Percentiles rank a stretch among this genome's conserved stretches.
phyloP scores from a whole-genome alignment of 2,888 invertebrate genomes.

The Exocentrus adspersus region DNA sequence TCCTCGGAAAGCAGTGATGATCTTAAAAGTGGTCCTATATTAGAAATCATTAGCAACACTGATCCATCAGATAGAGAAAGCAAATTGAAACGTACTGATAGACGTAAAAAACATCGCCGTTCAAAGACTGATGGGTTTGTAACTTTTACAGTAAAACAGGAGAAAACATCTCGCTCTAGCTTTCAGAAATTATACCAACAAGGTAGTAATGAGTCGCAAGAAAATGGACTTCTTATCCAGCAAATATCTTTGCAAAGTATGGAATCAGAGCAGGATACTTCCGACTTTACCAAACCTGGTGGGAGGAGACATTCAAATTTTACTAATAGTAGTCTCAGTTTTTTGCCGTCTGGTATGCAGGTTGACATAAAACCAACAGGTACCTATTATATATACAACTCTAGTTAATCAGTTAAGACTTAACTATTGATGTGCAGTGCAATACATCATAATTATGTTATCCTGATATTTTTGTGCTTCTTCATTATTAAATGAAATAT shows the following conservation, averaged over 20 bases:
- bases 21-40: slow-evolving; percentile 67
- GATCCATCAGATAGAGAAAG: slow-evolving; percentile 38
- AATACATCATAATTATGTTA: background rate
- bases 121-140: slow-evolving; percentile 55
- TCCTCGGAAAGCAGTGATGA: slow-evolving; percentile 87
- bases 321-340: slow-evolving; percentile 69
- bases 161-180: slow-evolving; percentile 38
- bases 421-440: background rate
- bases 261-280: slow-evolving; percentile 57
- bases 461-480: background rate
- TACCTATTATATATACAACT: slow-evolving; percentile 31
- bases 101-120: slow-evolving; percentile 49
- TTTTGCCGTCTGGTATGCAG: slow-evolving; percentile 63
- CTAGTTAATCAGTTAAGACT: background rate
- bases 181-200: slow-evolving; percentile 68
- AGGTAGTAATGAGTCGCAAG: slow-evolving; percentile 64
- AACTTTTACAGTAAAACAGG: slow-evolving; percentile 65
- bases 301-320: slow-evolving; percentile 70
- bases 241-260: slow-evolving; percentile 62
- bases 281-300: slow-evolving; percentile 43
- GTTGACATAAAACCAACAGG: slow-evolving; percentile 63
- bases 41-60: slow-evolving; percentile 60
- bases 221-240: slow-evolving; percentile 65
- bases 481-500: too few relatives aligned
- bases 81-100: slow-evolving; percentile 28